Base-by-base conservation (phyloP, 2,888 invertebrate species). In the Dasypogon diadema region DNA sequence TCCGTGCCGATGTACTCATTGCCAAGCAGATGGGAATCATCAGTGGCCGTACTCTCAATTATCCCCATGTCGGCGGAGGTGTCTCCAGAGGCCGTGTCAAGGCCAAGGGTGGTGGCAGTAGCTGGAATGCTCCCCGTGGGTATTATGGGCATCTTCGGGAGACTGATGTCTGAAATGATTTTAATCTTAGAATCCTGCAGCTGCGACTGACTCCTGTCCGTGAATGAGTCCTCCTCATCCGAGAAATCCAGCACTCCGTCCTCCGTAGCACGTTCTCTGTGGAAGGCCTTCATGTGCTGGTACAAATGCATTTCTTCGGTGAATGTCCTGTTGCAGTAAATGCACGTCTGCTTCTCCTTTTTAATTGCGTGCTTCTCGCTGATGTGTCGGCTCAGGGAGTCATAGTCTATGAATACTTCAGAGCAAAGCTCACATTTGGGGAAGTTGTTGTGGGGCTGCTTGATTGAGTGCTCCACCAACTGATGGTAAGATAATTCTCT, bases 341-440 rank as follows among this genome's bases (percentile, higher is more conserved):
- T 90, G 84, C 95, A 90, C 79, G 89, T 89, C 65, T 89, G 86
- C 79, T 87, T 88, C 80, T 87, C 87, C 18, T 55, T 48, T 8
- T 73, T 77, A 76, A 85, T 83, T 0, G 83, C 82, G 78, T 86
- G 86, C 26, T 80, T 82, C 55, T 89, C 89, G 75, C 89, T 85
- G 82, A 92, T 90, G 83, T 96, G 95, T 82, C 91, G 90, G 0
- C 89, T 87, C 51, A 95, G 87, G n/a, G 91, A 87, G 2, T 88
- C 88, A 81, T 92, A 90, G 77, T 91, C 92, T n/a, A 94, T 83
- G 16, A 93, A 95, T 56, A 94, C 88, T 83, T 92, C 93, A 34
- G 89, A 89, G 82, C 96, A 96, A 65, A 89, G 86, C 76, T 90
- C 89, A 83, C 96, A 96, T 83, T 92, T 93, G 0, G 95, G 94